phyloP scores from a whole-genome alignment of 2,797 vertebrate genomes.

The Bovichtus diacanthus region DNA sequence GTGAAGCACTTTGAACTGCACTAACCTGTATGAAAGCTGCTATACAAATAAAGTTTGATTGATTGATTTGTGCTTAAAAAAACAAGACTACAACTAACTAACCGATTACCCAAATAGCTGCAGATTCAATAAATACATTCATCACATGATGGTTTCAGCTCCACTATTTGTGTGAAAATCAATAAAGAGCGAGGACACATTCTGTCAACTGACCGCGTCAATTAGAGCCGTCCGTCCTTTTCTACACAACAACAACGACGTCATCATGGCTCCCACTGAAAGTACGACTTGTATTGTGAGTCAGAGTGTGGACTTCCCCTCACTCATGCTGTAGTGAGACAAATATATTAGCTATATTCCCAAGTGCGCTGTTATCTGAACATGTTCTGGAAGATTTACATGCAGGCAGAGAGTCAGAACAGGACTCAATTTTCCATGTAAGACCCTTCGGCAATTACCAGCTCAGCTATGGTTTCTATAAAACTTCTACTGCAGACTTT shows the following conservation, averaged over 20 bases:
- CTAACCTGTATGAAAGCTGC: too few species aligned
- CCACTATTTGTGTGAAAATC: neutral
- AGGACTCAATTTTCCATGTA: conserved; percentile 11
- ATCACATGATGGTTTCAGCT: neutral
- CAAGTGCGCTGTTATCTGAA: conserved; percentile 1
- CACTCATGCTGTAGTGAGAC: conserved; percentile 20
- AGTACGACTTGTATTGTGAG: conserved; percentile 15
- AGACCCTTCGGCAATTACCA: conserved; percentile 7
- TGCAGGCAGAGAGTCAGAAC: conserved; percentile 8
- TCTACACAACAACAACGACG: neutral
- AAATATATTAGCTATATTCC: conserved; percentile 42
- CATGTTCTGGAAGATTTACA: conserved; percentile 6
- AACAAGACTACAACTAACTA: neutral
- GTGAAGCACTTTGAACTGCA: too few species aligned
- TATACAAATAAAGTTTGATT: too few species aligned
- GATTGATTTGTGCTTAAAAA: conserved; percentile 2
- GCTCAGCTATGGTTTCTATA: conserved; percentile 4
- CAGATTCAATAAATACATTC: neutral
- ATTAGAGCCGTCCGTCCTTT: neutral
- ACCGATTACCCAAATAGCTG: neutral
- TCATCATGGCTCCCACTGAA: conserved; percentile 14
- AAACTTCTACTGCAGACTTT: neutral
- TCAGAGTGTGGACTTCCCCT: conserved; percentile 49
- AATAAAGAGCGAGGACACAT: neutral
- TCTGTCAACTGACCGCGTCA: neutral